These are phyloP conservation scores for Octonoba sinensis DNA, from an alignment of 2,888 invertebrate genomes.

Conservation along the genomic window DNA sequence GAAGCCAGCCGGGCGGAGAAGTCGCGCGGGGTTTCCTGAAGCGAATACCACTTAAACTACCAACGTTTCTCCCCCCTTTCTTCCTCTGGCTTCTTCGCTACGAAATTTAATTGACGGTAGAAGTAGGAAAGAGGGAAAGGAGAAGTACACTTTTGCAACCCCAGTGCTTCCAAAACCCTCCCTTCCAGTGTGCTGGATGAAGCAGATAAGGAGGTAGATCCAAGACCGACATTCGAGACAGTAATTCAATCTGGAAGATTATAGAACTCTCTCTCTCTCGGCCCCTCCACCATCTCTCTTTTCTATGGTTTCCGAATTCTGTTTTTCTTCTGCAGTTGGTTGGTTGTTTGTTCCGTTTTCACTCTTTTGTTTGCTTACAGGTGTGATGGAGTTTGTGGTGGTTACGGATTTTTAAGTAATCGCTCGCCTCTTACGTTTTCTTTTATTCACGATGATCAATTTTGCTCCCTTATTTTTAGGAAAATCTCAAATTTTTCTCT, in stretches of 20 bases:
- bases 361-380: conserved; percentile 55
- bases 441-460: too few species aligned
- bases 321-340: conserved; percentile 51
- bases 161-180: not conserved
- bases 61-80: not conserved
- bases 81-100: conserved; percentile 12
- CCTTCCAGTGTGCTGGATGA: conserved; percentile 43
- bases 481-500: too few species aligned
- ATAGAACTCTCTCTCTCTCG: conserved; percentile 40
- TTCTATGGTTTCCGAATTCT: conserved; percentile 22
- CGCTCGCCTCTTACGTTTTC: conserved; percentile 8
- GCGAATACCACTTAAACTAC: conserved; percentile 3
- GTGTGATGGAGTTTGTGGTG: conserved; percentile 45
- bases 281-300: conserved; percentile 7
- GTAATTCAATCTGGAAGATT: conserved; percentile 64
- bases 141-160: not conserved
- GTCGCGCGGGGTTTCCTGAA: conserved; percentile 34
- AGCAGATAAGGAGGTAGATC: conserved; percentile 60
- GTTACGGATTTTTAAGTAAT: conserved; percentile 56
- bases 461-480: too few species aligned
- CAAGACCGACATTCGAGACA: conserved; percentile 49
- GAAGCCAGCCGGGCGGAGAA: conserved; percentile 59
- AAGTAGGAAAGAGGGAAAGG: conserved; percentile 14
- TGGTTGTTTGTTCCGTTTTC: conserved; percentile 55
- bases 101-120: conserved; percentile 63